Evolutionary conservation across 2,888 invertebrate genomes (phyloP).

Genomic region (Lymantria dispar): DNA sequence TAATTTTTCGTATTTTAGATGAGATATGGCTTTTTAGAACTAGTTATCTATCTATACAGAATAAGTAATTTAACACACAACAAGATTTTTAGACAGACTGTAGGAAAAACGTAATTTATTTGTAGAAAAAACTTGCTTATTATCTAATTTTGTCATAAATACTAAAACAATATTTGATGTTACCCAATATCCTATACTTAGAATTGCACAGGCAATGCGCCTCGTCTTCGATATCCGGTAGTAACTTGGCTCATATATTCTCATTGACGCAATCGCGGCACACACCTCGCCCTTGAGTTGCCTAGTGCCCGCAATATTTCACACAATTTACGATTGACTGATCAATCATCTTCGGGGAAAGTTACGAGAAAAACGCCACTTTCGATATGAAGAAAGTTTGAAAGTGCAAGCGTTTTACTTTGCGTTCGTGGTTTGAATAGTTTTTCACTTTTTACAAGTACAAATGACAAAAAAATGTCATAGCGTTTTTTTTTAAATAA

Average conservation of each 20-base stretch:
- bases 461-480: too few relatives aligned
- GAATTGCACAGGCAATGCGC: conserved; percentile 1
- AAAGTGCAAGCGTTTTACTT: not conserved
- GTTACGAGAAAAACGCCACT: conserved; percentile 17
- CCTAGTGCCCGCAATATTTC: conserved; percentile 16
- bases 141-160: too few relatives aligned
- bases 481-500: too few relatives aligned
- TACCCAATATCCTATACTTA: not conserved
- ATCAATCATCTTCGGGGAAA: conserved; percentile 17
- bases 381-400: conserved; percentile 15
- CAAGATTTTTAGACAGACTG: too few relatives aligned
- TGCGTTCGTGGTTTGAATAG: conserved; percentile 11
- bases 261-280: conserved; percentile 24
- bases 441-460: too few relatives aligned
- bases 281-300: conserved; percentile 21
- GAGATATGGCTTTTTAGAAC: too few relatives aligned
- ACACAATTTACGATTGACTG: conserved; percentile 9
- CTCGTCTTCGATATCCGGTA: conserved; percentile 22
- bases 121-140: too few relatives aligned
- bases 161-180: conserved; percentile 3
- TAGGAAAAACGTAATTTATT: too few relatives aligned
- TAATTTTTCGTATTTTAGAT: too few relatives aligned
- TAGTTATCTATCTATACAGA: too few relatives aligned
- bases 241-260: conserved; percentile 25
- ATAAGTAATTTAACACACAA: too few relatives aligned